Conservation (phyloP, 2,888 invertebrate genomes). For the Saturnia pavonia region DNA sequence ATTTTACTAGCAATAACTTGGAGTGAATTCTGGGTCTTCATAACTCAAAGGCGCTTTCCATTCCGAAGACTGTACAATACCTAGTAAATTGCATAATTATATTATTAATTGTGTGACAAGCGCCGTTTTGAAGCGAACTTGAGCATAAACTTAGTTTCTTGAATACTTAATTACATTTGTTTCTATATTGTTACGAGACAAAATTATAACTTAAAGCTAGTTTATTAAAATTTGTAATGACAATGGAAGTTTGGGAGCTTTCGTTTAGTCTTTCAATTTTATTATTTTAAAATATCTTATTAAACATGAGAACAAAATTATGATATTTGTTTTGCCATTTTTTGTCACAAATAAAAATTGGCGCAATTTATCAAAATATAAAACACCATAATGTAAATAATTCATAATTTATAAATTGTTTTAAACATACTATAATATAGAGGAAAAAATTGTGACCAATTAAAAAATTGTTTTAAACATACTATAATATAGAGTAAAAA, state of each 20-base stretch:
- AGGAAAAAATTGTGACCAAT: no score
- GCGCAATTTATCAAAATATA: background rate
- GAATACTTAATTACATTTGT: slow-evolving; percentile 2
- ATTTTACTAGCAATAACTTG: background rate
- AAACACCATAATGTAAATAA: background rate
- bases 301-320: background rate
- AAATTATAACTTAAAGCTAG: background rate
- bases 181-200: background rate
- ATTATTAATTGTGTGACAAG: slow-evolving; percentile 33
- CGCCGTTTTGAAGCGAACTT: slow-evolving; percentile 40
- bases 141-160: slow-evolving; percentile 37
- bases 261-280: background rate
- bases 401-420: background rate
- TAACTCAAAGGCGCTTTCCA: background rate
- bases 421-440: background rate
- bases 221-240: background rate
- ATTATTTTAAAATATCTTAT: background rate
- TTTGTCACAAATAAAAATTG: background rate
- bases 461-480: background rate
- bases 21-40: background rate
- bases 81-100: slow-evolving; percentile 24
- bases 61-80: background rate
- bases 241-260: background rate
- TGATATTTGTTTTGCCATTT: background rate
- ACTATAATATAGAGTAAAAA: no score